Percentiles rank a stretch among this genome's conserved stretches.
Conservation (phyloP, 2,888 invertebrate species). For the Oxyscelio sp. region DNA sequence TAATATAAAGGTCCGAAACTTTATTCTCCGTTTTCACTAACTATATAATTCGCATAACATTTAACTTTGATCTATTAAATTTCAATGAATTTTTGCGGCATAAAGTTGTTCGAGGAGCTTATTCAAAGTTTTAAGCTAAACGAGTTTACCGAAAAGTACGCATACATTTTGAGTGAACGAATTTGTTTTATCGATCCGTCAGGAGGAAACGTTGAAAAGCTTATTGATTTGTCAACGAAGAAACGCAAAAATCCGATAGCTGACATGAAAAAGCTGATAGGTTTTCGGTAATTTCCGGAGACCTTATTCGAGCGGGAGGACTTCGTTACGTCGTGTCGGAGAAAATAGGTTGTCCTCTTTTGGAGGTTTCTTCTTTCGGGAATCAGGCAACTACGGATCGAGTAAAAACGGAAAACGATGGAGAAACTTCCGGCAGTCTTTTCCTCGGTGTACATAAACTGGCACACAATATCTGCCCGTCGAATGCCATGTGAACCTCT, state of each 20-base stretch:
- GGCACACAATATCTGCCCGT: constrained; percentile 59
- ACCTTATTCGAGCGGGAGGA: constrained; percentile 72
- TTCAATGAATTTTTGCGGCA: not conserved
- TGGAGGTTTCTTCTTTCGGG: constrained; percentile 39
- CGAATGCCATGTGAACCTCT: constrained; percentile 50
- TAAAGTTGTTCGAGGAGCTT: constrained; percentile 67
- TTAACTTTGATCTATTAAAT: too few relatives aligned
- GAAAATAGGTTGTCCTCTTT: constrained; percentile 54
- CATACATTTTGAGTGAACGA: constrained; percentile 11
- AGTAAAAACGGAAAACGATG: constrained; percentile 33
- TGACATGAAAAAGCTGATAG: constrained; percentile 80
- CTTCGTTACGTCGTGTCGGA: constrained; percentile 54
- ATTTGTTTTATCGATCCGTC: constrained; percentile 42
- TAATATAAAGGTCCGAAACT: too few relatives aligned
- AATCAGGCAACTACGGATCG: constrained; percentile 48
- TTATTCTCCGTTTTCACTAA: too few relatives aligned
- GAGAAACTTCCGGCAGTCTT: constrained; percentile 66
- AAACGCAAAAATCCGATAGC: constrained; percentile 63
- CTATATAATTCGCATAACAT: too few relatives aligned
- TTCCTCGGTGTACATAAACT: constrained; percentile 64
- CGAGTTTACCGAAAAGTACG: constrained; percentile 81
- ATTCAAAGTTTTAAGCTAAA: constrained; percentile 79
- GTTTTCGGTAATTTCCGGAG: constrained; percentile 77
- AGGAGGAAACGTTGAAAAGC: constrained; percentile 69
- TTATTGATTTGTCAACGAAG: constrained; percentile 58